A percentile compares a stretch with the other conserved stretches of the same genome.
phyloP scores from a whole-genome alignment of 2,888 invertebrate species.

The Drosophila neutralis region DNA sequence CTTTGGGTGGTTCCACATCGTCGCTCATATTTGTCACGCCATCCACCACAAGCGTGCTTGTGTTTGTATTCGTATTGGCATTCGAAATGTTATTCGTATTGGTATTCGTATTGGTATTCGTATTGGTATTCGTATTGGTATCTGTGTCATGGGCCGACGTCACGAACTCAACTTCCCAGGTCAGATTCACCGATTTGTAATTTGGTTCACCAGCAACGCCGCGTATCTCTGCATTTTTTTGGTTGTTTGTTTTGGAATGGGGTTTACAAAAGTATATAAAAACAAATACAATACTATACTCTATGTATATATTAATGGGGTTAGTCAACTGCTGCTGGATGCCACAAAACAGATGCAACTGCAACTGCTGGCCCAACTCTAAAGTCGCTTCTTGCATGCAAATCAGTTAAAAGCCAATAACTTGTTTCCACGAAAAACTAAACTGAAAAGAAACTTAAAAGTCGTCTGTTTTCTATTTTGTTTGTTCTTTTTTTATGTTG shows the following conservation, averaged over 20 bases:
- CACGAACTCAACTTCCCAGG: constrained; percentile 85
- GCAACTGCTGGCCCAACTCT: constrained; percentile 42
- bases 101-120: constrained; percentile 36
- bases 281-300: constrained; percentile 16
- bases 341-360: constrained; percentile 15
- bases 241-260: constrained; percentile 34
- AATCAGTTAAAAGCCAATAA: constrained; percentile 69
- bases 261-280: constrained; percentile 45
- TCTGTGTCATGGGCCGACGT: constrained; percentile 68
- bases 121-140: constrained; percentile 37
- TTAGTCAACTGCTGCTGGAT: constrained; percentile 55
- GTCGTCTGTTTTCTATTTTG: constrained; percentile 52
- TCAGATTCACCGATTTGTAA: constrained; percentile 85
- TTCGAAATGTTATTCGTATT: constrained; percentile 28
- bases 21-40: constrained; percentile 77
- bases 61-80: constrained; percentile 7
- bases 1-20: constrained; percentile 85
- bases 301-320: constrained; percentile 37
- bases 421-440: constrained; percentile 57
- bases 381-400: constrained; percentile 67
- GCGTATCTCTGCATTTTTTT: constrained; percentile 81
- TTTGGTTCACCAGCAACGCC: constrained; percentile 85
- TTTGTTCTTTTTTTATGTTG: constrained; percentile 41
- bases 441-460: constrained; percentile 13
- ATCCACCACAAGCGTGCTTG: constrained; percentile 45